A percentile compares a stretch with the other conserved stretches of the same genome.
phyloP scores from a whole-genome alignment of 2,888 invertebrate genomes.

The Ochropacha duplaris region DNA sequence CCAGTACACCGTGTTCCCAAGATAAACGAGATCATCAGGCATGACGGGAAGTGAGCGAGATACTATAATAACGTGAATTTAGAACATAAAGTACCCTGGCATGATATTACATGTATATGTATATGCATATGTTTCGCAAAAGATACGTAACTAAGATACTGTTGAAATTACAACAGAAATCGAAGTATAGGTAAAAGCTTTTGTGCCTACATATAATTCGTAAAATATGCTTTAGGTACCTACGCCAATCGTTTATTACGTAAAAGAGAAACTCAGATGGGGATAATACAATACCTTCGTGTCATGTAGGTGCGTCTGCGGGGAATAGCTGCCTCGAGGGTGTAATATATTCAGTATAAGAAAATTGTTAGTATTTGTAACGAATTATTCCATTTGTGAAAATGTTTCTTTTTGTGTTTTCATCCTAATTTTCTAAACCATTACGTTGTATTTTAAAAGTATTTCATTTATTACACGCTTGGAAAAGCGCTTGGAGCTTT shows the following conservation, averaged over 20 bases:
- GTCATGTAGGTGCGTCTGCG: not conserved
- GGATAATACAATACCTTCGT: slow-evolving; percentile 1
- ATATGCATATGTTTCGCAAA: not conserved
- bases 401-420: not conserved
- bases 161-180: not conserved
- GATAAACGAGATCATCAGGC: too few species aligned
- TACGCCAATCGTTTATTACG: not conserved
- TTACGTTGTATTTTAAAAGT: not conserved
- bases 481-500: not conserved
- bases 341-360: not conserved
- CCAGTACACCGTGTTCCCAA: too few species aligned
- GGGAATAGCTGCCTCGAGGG: not conserved
- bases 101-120: too few species aligned
- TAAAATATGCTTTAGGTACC: not conserved
- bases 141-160: not conserved
- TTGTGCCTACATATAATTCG: not conserved
- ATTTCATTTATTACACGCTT: not conserved
- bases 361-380: not conserved
- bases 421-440: not conserved
- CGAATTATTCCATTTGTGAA: not conserved
- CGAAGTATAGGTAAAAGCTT: not conserved
- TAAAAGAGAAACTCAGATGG: not conserved
- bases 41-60: too few species aligned
- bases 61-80: too few species aligned
- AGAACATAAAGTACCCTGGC: too few species aligned